A percentile compares a stretch with the other conserved stretches of the same genome.
phyloP scores from a whole-genome alignment of 2,888 invertebrate species.

The Podotricha telesiphe region DNA sequence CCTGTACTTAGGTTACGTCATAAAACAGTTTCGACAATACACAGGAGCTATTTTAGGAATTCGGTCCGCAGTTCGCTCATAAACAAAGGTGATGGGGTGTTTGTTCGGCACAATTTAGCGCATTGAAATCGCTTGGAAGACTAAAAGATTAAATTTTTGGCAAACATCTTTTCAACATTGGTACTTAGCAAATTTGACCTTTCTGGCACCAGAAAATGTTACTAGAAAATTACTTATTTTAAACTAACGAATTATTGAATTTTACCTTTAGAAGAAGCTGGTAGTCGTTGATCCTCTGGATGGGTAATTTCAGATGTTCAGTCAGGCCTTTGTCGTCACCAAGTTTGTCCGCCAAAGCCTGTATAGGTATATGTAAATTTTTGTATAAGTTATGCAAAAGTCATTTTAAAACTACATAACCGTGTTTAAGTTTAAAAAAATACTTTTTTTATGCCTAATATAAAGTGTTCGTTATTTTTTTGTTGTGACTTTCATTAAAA shows the following conservation, averaged over 20 bases:
- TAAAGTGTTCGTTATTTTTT: too few species aligned
- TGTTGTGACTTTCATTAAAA: too few species aligned
- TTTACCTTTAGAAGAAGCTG: conserved; percentile 95
- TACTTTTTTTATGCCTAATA: too few species aligned
- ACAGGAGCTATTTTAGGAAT: conserved; percentile 37
- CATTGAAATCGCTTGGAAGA: conserved; percentile 16
- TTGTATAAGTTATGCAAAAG: neutral
- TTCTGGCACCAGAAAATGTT: conserved; percentile 14
- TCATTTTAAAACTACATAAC: too few species aligned
- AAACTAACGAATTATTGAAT: neutral
- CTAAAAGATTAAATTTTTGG: conserved; percentile 29
- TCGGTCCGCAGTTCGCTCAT: conserved; percentile 31
- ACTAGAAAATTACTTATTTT: conserved; percentile 7
- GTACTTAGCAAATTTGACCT: conserved; percentile 5
- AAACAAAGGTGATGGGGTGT: conserved; percentile 37
- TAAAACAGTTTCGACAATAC: conserved; percentile 23
- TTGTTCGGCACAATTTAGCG: conserved; percentile 32
- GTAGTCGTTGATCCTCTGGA: conserved; percentile 98
- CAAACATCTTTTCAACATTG: conserved; percentile 18
- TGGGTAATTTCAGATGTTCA: conserved; percentile 96
- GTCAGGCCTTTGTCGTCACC: conserved; percentile 94
- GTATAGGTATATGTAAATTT: conserved; percentile 41
- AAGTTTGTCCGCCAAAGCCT: conserved; percentile 93
- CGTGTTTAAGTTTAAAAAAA: too few species aligned
- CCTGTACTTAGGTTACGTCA: conserved; percentile 19